Base-by-base conservation (phyloP, 2,888 invertebrate genomes). In the Atherix ibis region DNA sequence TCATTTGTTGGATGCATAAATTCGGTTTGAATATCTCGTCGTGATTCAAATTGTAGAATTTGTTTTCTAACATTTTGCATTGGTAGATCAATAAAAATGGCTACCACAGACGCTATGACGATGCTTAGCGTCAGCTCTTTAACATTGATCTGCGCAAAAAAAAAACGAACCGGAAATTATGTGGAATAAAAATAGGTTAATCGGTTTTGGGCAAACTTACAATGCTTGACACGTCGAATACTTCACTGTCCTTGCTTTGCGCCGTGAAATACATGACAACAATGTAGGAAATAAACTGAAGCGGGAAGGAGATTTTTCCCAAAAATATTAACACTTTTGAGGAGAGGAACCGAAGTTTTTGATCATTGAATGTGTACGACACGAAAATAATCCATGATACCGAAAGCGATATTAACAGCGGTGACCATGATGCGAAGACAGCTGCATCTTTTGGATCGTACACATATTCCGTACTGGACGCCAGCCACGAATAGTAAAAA, bases 201-300 rank as follows among this genome's bases (percentile, higher is more conserved):
- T 22, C 6, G 10, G 10, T 8, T 22, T n/a, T n/a, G n/a, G n/a
- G 10, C 6, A 22, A 18, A 24, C 68, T 64, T 62, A 78, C 78
- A 55, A 70, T 51, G 49, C 67, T 65, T 27, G 63, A 51, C 17
- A 71, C 35, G 25, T 67, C 65, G 51, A 75, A 76, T 53, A 71
- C 70, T 12, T 62, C 63, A 1, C 73, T 60, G 28, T 70, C 69
- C 47, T 68, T 68, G 2, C 67, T 64, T n/a, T 66, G 68, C 29
- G 70, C 77, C 15, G 72, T 68, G 32, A 69, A 70, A 41, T 74
- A 73, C 39, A 77, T 68, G 45, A 73, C 75, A 29, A 77, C 67
- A 14, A 72, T 61, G 47, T 76, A 77, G 51, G 73, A 75, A 19
- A 69, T 65, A 19, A 78, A 62, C 43, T 76, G 77, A 36, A 77